Percentiles rank a stretch among this genome's conserved stretches.
Conservation (phyloP, 2,113 vertebrate species). For the Psilopogon haemacephalus region DNA sequence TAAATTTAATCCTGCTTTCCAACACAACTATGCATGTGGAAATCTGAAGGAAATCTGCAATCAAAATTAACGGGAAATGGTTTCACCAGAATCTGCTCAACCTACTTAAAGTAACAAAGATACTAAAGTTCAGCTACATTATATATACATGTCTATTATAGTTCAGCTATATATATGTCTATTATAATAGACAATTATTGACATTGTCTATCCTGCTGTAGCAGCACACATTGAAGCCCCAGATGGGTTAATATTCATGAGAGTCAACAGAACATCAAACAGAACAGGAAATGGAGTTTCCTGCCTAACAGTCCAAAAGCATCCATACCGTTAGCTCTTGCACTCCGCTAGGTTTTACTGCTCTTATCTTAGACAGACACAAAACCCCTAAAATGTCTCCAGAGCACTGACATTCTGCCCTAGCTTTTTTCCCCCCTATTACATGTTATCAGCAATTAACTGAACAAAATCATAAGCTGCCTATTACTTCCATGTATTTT, state of each 20-base stretch:
- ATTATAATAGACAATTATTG: too few species aligned
- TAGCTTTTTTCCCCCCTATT: background rate
- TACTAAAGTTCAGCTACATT: background rate
- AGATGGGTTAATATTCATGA: constrained; percentile 31
- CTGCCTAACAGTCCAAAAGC: constrained; percentile 32
- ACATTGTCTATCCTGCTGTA: background rate
- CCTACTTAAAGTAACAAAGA: background rate
- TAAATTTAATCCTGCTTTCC: background rate
- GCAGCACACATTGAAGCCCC: background rate
- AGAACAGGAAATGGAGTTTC: constrained; percentile 36
- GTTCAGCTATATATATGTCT: too few species aligned
- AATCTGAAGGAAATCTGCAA: background rate
- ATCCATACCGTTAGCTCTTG: background rate
- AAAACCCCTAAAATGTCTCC: background rate
- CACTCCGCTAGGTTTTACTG: background rate
- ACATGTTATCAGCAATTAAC: background rate
- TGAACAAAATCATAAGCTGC: background rate
- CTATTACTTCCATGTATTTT: background rate
- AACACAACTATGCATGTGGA: background rate
- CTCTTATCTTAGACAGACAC: background rate
- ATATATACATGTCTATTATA: too few species aligned
- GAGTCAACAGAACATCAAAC: background rate
- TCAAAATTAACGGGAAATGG: background rate
- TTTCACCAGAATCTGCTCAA: background rate
- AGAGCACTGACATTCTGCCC: background rate